A percentile compares a stretch with the other conserved stretches of the same genome.
These are phyloP conservation scores for Plotosus lineatus DNA, from an alignment of 2,113 vertebrate species.

Conservation along the genomic window DNA sequence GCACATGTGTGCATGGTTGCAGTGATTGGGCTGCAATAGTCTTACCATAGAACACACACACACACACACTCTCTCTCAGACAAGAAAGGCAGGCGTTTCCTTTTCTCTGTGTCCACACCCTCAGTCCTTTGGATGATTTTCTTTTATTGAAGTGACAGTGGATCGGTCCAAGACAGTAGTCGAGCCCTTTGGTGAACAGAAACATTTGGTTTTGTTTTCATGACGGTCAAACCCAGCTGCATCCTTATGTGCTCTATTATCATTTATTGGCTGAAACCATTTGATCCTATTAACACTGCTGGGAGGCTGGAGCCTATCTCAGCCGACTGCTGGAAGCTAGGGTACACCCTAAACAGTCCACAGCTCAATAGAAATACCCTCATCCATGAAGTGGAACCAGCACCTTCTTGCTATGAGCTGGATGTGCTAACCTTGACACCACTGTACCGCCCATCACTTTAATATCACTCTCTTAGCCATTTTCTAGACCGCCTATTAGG, in stretches of 20 bases:
- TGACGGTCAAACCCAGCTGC: not conserved
- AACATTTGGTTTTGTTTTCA: not conserved
- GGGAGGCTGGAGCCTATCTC: too few relatives aligned
- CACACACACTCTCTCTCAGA: not conserved
- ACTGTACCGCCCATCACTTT: too few relatives aligned
- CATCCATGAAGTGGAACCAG: too few relatives aligned
- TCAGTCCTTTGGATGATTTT: constrained; percentile 1
- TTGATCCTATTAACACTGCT: too few relatives aligned
- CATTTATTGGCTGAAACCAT: too few relatives aligned
- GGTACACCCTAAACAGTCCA: too few relatives aligned
- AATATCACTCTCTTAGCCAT: too few relatives aligned
- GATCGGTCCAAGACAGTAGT: not conserved
- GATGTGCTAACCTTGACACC: too few relatives aligned
- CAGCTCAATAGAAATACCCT: too few relatives aligned
- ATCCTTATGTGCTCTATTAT: not conserved
- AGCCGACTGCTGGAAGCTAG: too few relatives aligned
- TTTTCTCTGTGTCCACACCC: constrained; percentile 23
- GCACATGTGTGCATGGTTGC: not conserved
- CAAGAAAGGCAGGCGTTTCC: constrained; percentile 9
- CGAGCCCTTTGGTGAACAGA: not conserved
- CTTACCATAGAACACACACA: not conserved
- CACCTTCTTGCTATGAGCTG: too few relatives aligned
- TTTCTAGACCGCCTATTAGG: too few relatives aligned
- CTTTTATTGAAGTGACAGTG: constrained; percentile 4
- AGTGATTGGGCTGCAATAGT: not conserved